These are phyloP conservation scores for Lottia scabra DNA, from an alignment of 2,888 invertebrate genomes.

Conservation along the genomic window DNA sequence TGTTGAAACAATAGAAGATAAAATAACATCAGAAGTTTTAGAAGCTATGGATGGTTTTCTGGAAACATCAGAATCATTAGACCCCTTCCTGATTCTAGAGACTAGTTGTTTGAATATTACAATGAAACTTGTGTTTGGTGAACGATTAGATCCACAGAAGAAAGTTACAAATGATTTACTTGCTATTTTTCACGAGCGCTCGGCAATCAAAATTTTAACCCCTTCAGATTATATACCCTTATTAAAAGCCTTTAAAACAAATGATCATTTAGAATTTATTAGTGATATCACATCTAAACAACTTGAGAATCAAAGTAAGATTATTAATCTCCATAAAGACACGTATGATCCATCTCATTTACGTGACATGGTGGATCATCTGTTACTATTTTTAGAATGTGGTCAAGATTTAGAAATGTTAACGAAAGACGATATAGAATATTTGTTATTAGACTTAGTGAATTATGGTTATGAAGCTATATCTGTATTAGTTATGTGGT, in stretches of 20 bases:
- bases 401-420: conserved; percentile 49
- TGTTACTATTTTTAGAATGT: conserved; percentile 50
- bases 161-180: conserved; percentile 44
- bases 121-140: conserved; percentile 46
- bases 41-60: conserved; percentile 38
- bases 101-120: conserved; percentile 49
- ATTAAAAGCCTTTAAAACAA: conserved; percentile 24
- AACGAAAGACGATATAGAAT: conserved; percentile 47
- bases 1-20: conserved; percentile 37
- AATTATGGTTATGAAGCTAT: conserved; percentile 46
- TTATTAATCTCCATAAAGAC: conserved; percentile 57
- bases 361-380: conserved; percentile 50
- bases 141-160: conserved; percentile 43
- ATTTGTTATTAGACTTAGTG: conserved; percentile 46
- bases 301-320: conserved; percentile 41
- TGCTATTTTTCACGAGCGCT: conserved; percentile 39
- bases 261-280: conserved; percentile 31
- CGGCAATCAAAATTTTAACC: conserved; percentile 22
- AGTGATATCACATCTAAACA: conserved; percentile 37
- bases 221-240: conserved; percentile 34
- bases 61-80: conserved; percentile 33
- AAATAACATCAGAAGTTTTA: conserved; percentile 42
- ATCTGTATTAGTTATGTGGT: conserved; percentile 45
- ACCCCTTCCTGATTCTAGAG: conserved; percentile 39
- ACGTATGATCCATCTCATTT: conserved; percentile 47